Evolutionary conservation across 1,140 invertebrate species (phyloP), one percentile per base, ranked within the genome.

Genomic region (Cydia splendana): DNA sequence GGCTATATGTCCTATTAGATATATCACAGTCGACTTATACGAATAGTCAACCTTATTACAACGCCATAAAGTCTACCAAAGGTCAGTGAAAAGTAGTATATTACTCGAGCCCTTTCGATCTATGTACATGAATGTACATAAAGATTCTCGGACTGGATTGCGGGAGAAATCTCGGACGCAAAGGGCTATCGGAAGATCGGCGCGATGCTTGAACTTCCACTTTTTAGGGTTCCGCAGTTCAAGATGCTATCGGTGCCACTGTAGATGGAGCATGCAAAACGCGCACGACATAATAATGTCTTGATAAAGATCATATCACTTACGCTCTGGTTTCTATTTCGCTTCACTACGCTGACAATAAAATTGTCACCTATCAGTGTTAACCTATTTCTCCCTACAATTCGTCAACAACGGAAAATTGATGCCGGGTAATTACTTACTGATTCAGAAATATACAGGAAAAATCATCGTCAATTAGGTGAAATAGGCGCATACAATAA

Each of bases 81-180:
- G 9, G 20, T 10, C 9, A 24, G 18, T 24, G 2, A 10, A 12
- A n/a, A 20, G 3, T 62, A 62, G 57, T 62, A 62, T n/a, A 62
- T 24, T 62, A 24, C 51, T 9, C 15, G 18, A 18, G 9, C 15
- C 18, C 57, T 62, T 62, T 24, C 4, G 9, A 62, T 10, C 9
- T 62, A 24, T 62, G 57, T 62, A 62, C 20, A 62, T 24, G 18
- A 20, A 69, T n/a, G 67, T 71, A 71, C 18, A 71, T 71, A 71
- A 71, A 71, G 67, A 69, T 69, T 42, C 67, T 71, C 34, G 67
- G 67, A 38, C 67, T 71, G 67, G 67, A 42, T 71, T 38, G 34
- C 67, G 12, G 34, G 67, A 28, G 67, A 71, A 71, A 71, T 71
- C 67, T 71, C 7, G n/a, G 67, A 18, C 28, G n/a, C 34, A 71